Percentiles rank a stretch among this genome's conserved stretches.
phyloP scores from a whole-genome alignment of 2,888 invertebrate genomes.

The Drosophila aldrichi region DNA sequence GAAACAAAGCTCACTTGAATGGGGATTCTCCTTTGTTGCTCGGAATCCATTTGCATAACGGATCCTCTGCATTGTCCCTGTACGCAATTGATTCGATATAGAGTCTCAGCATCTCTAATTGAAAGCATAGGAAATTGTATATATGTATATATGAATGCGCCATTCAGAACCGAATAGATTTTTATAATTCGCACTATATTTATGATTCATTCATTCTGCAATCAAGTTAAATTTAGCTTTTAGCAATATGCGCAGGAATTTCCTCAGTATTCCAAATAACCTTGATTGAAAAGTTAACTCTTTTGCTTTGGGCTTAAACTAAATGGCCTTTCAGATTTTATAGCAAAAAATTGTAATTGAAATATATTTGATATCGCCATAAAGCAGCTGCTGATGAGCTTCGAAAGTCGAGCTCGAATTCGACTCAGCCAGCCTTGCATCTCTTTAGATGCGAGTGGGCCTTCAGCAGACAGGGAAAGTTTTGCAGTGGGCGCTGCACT shows the following conservation, averaged over 20 bases:
- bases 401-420: neutral
- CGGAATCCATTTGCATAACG: neutral
- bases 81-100: neutral
- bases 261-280: neutral
- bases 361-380: neutral
- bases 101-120: neutral
- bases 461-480: neutral
- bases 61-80: neutral
- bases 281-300: neutral
- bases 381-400: neutral
- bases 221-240: too few species aligned
- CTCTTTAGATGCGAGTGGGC: neutral
- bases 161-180: neutral
- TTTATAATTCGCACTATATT: neutral
- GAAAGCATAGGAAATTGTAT: neutral
- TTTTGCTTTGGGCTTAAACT: neutral
- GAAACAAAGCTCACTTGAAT: neutral
- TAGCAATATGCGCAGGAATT: too few species aligned
- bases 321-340: neutral
- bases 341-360: neutral
- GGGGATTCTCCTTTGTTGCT: conserved; percentile 4
- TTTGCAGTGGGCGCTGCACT: conserved; percentile 25
- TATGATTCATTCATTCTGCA: neutral
- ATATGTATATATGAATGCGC: neutral
- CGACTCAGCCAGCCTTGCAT: too few species aligned